Evolutionary conservation across 2,888 invertebrate genomes (phyloP), one percentile per base, ranked within the genome.

Genomic region (Incurvaria masculella): DNA sequence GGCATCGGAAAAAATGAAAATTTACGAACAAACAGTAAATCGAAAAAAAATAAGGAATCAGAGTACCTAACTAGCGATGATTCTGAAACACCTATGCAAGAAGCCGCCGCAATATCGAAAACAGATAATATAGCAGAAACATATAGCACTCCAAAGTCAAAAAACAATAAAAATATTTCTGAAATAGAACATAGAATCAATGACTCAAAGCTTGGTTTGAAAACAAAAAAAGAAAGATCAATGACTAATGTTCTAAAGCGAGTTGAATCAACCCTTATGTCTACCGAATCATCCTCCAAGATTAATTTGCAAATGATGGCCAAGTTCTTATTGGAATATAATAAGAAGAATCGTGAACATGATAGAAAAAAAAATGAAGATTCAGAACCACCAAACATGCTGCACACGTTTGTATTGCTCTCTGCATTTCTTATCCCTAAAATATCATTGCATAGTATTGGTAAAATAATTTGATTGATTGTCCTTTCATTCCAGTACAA

Each of bases 1-100:
- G 61, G 63, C 26, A 51, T 23, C 51, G 2, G 63, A 59, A 42
- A 53, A 55, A 49, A 19, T 43, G 38, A 39, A 42, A 17, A 26
- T 38, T 0, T 60, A 61, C 46, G 60, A 53, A 49, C 45, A 45
- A 27, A 39, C 44, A 4, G 64, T 57, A 51, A 44, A 45, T 4
- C 58, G 55, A 38, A 41, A 41, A 18, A 18, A 6, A 6, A 39
- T 4, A 39, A 39, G 14, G 16, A 16, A 16, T 5, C 11, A 14
- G 8, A 14, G 27, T 27, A 27, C 10, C 8, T 10, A 14, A 10
- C 8, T 27, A 10, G 27, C 27, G 16, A 39, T 6, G 17, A n/a
- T 39, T 39, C 5, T 39, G 39, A 4, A 39, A 20, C 6, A 41
- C 18, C 4, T 41, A 41, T 19, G 3, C 10, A 41, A 41, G 41